A percentile compares a stretch with the other conserved stretches of the same genome.
These are phyloP conservation scores for Phyllotreta cruciferae DNA, from an alignment of 2,888 invertebrate species.

Conservation along the genomic window DNA sequence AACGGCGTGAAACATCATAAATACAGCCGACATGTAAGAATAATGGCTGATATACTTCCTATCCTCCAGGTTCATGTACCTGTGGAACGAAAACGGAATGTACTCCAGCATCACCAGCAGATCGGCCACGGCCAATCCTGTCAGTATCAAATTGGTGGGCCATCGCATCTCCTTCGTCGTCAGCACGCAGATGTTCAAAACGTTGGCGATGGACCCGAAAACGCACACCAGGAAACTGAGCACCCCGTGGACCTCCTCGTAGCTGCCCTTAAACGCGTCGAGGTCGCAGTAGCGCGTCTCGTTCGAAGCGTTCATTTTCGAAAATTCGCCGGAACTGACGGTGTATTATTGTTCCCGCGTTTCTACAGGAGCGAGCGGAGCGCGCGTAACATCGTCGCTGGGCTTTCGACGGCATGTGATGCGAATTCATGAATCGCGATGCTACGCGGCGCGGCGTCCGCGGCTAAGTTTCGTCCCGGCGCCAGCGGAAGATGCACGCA, in stretches of 20 bases:
- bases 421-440: no score
- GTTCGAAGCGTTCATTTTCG: constrained; percentile 23
- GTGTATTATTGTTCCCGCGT: constrained; percentile 4
- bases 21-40: constrained; percentile 80
- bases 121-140: constrained; percentile 89
- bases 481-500: constrained; percentile 13
- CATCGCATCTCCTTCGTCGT: constrained; percentile 90
- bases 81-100: constrained; percentile 86
- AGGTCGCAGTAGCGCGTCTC: constrained; percentile 59
- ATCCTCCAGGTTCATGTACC: constrained; percentile 71
- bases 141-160: constrained; percentile 90
- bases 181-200: constrained; percentile 90
- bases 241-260: constrained; percentile 82
- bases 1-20: constrained; percentile 89
- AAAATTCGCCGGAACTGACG: background rate
- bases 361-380: background rate
- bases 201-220: constrained; percentile 88
- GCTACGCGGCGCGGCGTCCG: background rate
- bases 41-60: constrained; percentile 64
- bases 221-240: constrained; percentile 86
- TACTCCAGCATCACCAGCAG: constrained; percentile 95
- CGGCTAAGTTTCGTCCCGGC: constrained; percentile 5
- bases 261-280: constrained; percentile 69
- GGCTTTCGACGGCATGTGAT: constrained; percentile 12
- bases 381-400: background rate